phyloP scores from a whole-genome alignment of 1,140 invertebrate species.

The Hyles vespertilio region DNA sequence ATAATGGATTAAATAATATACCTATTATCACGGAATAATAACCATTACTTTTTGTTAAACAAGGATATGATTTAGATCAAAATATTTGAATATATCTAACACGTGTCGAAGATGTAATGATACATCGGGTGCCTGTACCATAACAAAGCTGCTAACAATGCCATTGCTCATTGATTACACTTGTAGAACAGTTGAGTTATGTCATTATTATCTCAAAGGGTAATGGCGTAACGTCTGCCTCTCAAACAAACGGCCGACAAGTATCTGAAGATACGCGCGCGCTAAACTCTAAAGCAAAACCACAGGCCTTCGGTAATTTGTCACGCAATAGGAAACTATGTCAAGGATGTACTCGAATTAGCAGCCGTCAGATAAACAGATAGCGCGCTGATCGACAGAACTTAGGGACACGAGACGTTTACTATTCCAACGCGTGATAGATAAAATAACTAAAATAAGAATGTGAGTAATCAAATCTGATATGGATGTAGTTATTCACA shows the following conservation, averaged over 20 bases:
- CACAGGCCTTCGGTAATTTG: slow-evolving; percentile 4
- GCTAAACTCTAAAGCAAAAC: background rate
- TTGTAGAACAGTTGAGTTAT: slow-evolving; percentile 26
- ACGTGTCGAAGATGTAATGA: no score
- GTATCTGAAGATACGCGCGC: background rate
- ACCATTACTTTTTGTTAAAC: no score
- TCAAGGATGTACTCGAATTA: slow-evolving; percentile 51
- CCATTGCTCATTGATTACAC: no score
- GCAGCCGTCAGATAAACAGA: slow-evolving; percentile 36
- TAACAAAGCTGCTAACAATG: no score
- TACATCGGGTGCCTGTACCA: no score
- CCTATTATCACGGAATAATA: no score
- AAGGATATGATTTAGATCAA: no score
- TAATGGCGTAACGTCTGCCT: slow-evolving; percentile 12
- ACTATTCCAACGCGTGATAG: background rate
- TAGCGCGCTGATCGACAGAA: slow-evolving; percentile 15
- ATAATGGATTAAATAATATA: no score
- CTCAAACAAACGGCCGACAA: background rate
- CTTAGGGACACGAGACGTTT: slow-evolving; percentile 9
- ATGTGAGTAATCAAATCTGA: background rate
- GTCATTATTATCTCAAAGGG: slow-evolving; percentile 49
- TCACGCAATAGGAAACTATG: slow-evolving; percentile 31
- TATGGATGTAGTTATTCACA: no score
- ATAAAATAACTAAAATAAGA: background rate
- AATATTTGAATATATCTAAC: no score